These are phyloP conservation scores for Euura lappo DNA, from an alignment of 1,140 invertebrate genomes.

Conservation along the genomic window DNA sequence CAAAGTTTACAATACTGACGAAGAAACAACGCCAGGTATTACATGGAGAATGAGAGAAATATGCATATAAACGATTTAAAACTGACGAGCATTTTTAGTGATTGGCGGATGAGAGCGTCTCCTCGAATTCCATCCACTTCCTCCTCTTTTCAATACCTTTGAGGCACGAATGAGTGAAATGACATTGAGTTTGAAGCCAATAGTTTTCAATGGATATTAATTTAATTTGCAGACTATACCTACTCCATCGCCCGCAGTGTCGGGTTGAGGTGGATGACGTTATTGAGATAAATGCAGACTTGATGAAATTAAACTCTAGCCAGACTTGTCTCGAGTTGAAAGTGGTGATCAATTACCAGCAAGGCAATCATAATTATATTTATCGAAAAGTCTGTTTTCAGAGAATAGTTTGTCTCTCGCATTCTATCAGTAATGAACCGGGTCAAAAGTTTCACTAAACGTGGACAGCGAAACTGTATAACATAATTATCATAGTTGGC, in stretches of 20 bases:
- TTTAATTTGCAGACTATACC: too few species aligned
- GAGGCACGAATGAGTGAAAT: too few species aligned
- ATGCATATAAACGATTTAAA: too few species aligned
- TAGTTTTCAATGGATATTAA: too few species aligned
- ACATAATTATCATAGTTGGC: slow-evolving; percentile 34
- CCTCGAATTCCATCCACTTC: too few species aligned
- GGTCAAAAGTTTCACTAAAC: slow-evolving; percentile 40
- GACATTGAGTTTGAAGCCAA: too few species aligned
- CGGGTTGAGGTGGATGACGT: not conserved
- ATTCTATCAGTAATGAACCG: slow-evolving; percentile 35
- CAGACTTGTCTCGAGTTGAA: slow-evolving; percentile 35
- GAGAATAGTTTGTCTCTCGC: not conserved
- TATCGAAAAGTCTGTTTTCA: not conserved
- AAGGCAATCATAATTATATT: not conserved
- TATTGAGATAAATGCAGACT: slow-evolving; percentile 33
- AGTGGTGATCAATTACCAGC: slow-evolving; percentile 26
- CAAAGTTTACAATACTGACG: slow-evolving; percentile 51
- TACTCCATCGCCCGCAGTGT: too few species aligned
- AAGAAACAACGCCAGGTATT: slow-evolving; percentile 26
- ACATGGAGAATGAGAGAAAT: not conserved
- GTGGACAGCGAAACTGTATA: slow-evolving; percentile 31
- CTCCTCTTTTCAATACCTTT: too few species aligned
- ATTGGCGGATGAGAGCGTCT: too few species aligned
- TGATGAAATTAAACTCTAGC: slow-evolving; percentile 43
- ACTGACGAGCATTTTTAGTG: too few species aligned